Base-by-base conservation (phyloP, 1,140 invertebrate genomes). In the Hormaphis cornu region DNA sequence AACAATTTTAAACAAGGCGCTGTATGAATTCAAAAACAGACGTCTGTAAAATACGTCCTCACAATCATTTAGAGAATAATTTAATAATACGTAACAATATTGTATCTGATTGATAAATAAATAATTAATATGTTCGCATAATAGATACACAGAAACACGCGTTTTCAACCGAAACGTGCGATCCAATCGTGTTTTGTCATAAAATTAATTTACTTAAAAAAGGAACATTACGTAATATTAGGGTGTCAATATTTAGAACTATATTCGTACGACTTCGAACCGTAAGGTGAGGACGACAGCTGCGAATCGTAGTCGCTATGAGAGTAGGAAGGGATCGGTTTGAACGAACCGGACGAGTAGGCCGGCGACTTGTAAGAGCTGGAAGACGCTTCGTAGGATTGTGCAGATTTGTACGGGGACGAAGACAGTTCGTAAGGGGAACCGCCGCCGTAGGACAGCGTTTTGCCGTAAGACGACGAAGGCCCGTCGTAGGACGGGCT, bases 171-270 rank as follows among this genome's bases (percentile, higher is more conserved):
- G 16, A 30, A 53, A 53, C 2, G 20, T 53, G 28, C 50, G 30
- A 58, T 58, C 14, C n/a, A 56, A 56, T 37, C 18, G 20, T 40
- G 0, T 33, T 54, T 54, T 35, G 35, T 53, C n/a, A 53, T 24
- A 37, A 37, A 58, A 37, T 24, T 16, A 37, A 56, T 22, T 20
- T 37, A 37, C 12, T 56, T 8, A 37, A 48, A 37, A 56, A 58
- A 66, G 61, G 61, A 66, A 66, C 61, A 50, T 66, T 48, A 20
- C 20, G 7, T 48, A 14, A 46, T n/a, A n/a, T n/a, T n/a, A n/a
- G n/a, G n/a, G 28, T 35, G 28, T 66, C n/a, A 66, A 48, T 66
- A 66, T 66, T 66, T 66, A 33, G 61, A 66, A 66, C 54, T 58
- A 20, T 58, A 58, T 44, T 61, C 33, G 20, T 42, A 61, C 10